phyloP scores from a whole-genome alignment of 2,113 vertebrate species.

The Scytalopus superciliaris region DNA sequence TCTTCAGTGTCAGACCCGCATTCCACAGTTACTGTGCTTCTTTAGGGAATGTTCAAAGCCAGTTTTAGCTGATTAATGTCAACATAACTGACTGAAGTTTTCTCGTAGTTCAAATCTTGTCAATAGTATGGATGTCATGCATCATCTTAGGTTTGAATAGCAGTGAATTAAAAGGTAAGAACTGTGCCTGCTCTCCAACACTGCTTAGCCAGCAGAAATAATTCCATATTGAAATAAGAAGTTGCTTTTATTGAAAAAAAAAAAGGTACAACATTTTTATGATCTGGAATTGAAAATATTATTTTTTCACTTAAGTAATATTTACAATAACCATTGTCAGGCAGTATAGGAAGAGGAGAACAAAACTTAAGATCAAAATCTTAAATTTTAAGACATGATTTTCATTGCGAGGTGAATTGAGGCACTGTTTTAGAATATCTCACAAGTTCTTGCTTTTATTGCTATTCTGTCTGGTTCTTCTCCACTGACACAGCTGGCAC shows the following conservation, averaged over 20 bases:
- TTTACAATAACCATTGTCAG: not conserved
- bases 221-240: not conserved
- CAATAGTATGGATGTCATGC: not conserved
- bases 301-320: not conserved
- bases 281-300: not conserved
- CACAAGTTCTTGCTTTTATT: not conserved
- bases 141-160: not conserved
- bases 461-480: not conserved
- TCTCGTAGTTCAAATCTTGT: not conserved
- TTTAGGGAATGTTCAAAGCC: not conserved
- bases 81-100: not conserved
- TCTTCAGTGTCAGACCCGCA: not conserved
- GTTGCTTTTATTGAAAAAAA: not conserved
- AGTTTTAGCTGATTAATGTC: not conserved
- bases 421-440: not conserved
- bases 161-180: not conserved
- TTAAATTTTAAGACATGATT: not conserved
- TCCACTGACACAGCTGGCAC: not conserved
- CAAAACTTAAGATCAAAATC: not conserved
- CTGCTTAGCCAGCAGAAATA: not conserved
- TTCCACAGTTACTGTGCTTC: not conserved
- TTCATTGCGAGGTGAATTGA: not conserved
- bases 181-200: not conserved
- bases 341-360: not conserved
- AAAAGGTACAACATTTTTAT: accelerated